phyloP scores from a whole-genome alignment of 1,140 invertebrate species.

The Formica selysi region DNA sequence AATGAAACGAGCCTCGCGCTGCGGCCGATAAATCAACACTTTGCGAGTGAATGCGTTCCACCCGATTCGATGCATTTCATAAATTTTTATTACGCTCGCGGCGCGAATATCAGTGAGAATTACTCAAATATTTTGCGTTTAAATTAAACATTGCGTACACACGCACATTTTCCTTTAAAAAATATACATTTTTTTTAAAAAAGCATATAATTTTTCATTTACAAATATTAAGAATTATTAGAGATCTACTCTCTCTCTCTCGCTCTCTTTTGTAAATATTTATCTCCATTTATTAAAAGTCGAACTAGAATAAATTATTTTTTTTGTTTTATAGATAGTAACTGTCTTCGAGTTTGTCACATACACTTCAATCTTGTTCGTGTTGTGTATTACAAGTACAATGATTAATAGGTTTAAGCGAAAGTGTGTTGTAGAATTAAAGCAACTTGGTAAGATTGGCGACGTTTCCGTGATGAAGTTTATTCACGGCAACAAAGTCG shows the following conservation, averaged over 20 bases:
- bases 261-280: neutral
- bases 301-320: neutral
- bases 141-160: neutral
- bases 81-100: conserved; percentile 7
- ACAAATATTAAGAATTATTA: neutral
- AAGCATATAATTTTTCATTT: neutral
- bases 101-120: neutral
- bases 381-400: conserved; percentile 11
- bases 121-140: neutral
- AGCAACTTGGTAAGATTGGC: conserved; percentile 53
- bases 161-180: neutral
- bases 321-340: neutral
- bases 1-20: conserved; percentile 32
- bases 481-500: conserved; percentile 69
- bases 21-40: conserved; percentile 49
- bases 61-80: neutral
- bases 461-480: conserved; percentile 53
- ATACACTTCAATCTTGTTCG: neutral
- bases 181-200: too few relatives aligned
- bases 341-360: neutral
- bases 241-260: neutral
- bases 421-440: conserved; percentile 42
- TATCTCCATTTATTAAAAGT: conserved; percentile 4
- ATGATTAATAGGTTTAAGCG: conserved; percentile 31
- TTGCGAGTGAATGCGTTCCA: conserved; percentile 16